Evolutionary conservation across 2,797 vertebrate genomes (phyloP), one percentile per base, ranked within the genome.

Genomic region (Paramormyrops hopkinsi): DNA sequence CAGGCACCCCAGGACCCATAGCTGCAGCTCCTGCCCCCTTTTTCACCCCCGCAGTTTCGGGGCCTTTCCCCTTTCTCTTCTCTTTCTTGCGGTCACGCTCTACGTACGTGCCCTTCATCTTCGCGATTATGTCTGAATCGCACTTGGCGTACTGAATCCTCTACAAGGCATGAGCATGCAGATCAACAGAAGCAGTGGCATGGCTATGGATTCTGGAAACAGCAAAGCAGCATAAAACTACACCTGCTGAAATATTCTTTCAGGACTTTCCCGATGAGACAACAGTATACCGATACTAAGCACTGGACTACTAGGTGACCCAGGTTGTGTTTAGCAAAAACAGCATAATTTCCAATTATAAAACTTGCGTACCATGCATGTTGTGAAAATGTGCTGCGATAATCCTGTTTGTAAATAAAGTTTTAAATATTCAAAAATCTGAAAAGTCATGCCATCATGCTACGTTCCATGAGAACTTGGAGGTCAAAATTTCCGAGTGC

Each of bases 71-170:
- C 95, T 97, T 98, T 92, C 95, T 97, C 92, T 97, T 97, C 92
- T 98, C 97, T 22, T 97, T 97, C 91, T 98, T 98, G 3, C 97
- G 96, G 89, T 98, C 98, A 2, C 98, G 96, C 91, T 99, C 97
- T 73, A 99, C 97, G 0, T 93, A 98, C 0, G 98, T 98, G 7
- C 97, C 97, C 91, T 99, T 99, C 97, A 98, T 98, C 93, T 98
- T 98, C 19, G 98, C 97, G 12, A 99, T 98, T 90, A 98, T 98
- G 92, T 98, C 98, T 0, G 98, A 99, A 94, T 99, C 97, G 0
- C 90, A 91, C 91, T 98, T 99, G 50, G 97, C 92, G 2, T 98
- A 98, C 88, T 98, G 97, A 89, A 98, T 98, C 41, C 97, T 96
- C 98, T 98, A 92, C 12, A 69, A 19, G 11, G 50, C 87, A 29